Percentiles rank a stretch among this genome's conserved stretches.
Evolutionary conservation across 2,888 invertebrate genomes (phyloP).

Genomic region (Lypha dubia): DNA sequence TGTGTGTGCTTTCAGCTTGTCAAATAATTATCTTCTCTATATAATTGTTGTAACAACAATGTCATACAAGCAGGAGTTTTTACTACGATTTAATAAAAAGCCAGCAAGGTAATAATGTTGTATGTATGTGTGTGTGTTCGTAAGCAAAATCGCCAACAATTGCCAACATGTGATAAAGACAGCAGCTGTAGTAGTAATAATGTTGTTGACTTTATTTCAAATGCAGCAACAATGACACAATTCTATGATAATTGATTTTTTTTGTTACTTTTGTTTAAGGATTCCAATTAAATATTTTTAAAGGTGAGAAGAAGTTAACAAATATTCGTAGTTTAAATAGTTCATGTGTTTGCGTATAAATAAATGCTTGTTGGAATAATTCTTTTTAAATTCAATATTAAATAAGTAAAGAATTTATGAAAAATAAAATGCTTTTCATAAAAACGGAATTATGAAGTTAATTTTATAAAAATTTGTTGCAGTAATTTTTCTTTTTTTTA

Average conservation of each 20-base stretch:
- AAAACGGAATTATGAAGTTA: constrained; percentile 35
- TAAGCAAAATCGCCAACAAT: constrained; percentile 15
- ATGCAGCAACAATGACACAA: constrained; percentile 11
- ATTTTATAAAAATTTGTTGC: constrained; percentile 33
- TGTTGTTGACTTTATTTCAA: constrained; percentile 3
- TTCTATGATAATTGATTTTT: not conserved
- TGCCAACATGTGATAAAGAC: constrained; percentile 13
- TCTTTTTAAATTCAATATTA: not conserved
- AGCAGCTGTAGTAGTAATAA: constrained; percentile 11
- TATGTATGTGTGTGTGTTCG: not conserved
- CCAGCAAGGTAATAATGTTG: not conserved
- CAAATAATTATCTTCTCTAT: not conserved
- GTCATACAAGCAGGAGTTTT: not conserved
- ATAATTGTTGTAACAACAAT: not conserved
- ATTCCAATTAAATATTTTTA: constrained; percentile 19
- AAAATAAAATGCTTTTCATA: constrained; percentile 46
- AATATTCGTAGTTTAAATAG: constrained; percentile 19
- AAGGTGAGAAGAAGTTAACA: constrained; percentile 12
- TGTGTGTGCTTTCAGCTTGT: not conserved
- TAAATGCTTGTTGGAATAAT: constrained; percentile 11
- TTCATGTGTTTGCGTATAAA: too few species aligned
- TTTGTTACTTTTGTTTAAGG: constrained; percentile 9
- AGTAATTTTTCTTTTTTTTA: constrained; percentile 26
- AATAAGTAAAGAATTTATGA: not conserved
- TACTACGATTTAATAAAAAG: not conserved